Evolutionary conservation across 1,140 invertebrate genomes (phyloP).

Genomic region (Formica exsecta): DNA sequence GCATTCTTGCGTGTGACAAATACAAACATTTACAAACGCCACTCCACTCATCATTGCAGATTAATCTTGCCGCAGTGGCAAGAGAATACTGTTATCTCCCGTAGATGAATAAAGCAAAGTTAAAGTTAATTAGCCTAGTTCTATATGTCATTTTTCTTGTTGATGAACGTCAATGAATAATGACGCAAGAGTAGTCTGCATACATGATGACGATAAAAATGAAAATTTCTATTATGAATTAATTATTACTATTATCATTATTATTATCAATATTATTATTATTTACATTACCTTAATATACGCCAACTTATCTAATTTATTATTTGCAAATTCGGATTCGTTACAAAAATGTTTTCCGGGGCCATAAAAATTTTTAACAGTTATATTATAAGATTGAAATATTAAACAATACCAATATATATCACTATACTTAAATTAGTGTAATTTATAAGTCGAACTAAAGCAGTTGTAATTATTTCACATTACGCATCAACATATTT

Average conservation of each 20-base stretch:
- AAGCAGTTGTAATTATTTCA: neutral
- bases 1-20: constrained; percentile 80
- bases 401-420: neutral
- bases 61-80: constrained; percentile 66
- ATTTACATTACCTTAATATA: neutral
- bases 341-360: neutral
- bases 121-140: constrained; percentile 13
- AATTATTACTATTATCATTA: neutral
- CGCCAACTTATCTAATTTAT: too few relatives aligned
- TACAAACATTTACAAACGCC: constrained; percentile 79
- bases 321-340: too few relatives aligned
- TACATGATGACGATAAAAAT: neutral
- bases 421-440: neutral
- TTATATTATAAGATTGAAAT: neutral
- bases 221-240: neutral
- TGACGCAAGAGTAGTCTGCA: neutral
- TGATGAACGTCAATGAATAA: neutral
- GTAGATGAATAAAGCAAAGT: constrained; percentile 36
- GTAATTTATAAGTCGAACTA: neutral
- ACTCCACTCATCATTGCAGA: constrained; percentile 67
- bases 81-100: constrained; percentile 53
- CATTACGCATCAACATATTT: neutral
- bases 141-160: neutral
- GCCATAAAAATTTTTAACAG: neutral
- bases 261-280: neutral